These are phyloP conservation scores for Motacilla alba DNA, from an alignment of 2,113 vertebrate genomes.

Conservation along the genomic window DNA sequence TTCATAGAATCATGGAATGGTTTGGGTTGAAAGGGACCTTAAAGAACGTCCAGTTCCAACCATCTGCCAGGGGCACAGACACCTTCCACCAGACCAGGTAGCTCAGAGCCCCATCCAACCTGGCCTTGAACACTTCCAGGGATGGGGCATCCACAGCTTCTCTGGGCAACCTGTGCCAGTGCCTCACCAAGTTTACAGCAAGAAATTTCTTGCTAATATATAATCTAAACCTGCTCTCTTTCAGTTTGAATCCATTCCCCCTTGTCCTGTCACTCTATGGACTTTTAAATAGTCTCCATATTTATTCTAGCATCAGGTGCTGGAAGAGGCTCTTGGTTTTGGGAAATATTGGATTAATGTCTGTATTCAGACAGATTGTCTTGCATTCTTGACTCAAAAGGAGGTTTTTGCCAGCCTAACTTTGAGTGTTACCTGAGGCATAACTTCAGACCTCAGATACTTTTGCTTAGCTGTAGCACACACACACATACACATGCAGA, in stretches of 20 bases:
- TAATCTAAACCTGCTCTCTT: background rate
- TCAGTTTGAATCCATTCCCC: background rate
- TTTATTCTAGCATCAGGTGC: background rate
- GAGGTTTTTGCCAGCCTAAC: background rate
- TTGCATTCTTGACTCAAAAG: background rate
- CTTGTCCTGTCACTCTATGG: background rate
- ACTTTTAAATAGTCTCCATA: background rate
- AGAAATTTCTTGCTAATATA: background rate
- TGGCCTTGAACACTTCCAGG: background rate
- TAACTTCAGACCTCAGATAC: background rate
- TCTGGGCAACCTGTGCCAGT: background rate
- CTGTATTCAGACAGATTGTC: background rate
- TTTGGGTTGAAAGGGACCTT: background rate
- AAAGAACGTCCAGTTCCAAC: background rate
- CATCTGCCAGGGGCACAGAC: rapidly evolving
- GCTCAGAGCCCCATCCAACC: background rate
- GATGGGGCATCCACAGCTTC: background rate
- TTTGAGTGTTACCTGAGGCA: background rate
- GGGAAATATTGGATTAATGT: background rate
- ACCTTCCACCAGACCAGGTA: rapidly evolving
- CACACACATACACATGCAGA: no score
- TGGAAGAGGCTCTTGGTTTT: background rate
- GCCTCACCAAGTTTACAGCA: background rate
- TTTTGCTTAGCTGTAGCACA: background rate
- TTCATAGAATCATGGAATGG: background rate